These are phyloP conservation scores for Prionace glauca DNA, from an alignment of 2,797 vertebrate genomes.

Conservation along the genomic window DNA sequence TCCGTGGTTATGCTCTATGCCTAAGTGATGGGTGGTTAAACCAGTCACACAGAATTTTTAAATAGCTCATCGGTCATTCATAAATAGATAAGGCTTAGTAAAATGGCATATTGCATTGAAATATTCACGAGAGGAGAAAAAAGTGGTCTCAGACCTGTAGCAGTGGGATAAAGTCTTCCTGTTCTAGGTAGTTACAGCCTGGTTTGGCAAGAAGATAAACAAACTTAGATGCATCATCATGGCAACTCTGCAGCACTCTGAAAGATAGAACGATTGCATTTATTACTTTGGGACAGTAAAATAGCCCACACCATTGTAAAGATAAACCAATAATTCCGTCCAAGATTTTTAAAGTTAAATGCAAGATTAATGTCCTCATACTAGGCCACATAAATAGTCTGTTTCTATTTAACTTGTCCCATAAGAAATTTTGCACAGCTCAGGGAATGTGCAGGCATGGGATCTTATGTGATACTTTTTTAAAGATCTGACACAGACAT, in stretches of 20 bases:
- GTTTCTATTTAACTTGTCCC: background rate
- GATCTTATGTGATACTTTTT: background rate
- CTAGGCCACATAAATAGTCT: background rate
- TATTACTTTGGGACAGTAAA: conserved; percentile 6
- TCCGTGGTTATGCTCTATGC: background rate
- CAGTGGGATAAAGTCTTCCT: conserved; percentile 92
- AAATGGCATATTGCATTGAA: background rate
- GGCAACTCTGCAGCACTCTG: conserved; percentile 79
- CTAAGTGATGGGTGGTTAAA: background rate
- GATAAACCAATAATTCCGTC: background rate
- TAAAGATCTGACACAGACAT: background rate
- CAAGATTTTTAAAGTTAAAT: background rate
- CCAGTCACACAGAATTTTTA: background rate
- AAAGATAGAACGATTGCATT: conserved; percentile 29
- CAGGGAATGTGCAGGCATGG: background rate
- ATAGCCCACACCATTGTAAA: background rate
- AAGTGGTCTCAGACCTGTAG: conserved; percentile 70
- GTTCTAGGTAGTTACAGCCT: conserved; percentile 74
- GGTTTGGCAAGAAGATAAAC: conserved; percentile 83
- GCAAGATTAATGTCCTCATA: background rate
- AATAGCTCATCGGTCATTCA: background rate
- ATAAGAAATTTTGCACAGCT: background rate
- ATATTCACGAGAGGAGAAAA: background rate
- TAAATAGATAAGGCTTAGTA: background rate
- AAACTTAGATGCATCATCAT: conserved; percentile 88